These are phyloP conservation scores for Lemur catta DNA, from an alignment of 2,797 vertebrate genomes.

Conservation along the genomic window DNA sequence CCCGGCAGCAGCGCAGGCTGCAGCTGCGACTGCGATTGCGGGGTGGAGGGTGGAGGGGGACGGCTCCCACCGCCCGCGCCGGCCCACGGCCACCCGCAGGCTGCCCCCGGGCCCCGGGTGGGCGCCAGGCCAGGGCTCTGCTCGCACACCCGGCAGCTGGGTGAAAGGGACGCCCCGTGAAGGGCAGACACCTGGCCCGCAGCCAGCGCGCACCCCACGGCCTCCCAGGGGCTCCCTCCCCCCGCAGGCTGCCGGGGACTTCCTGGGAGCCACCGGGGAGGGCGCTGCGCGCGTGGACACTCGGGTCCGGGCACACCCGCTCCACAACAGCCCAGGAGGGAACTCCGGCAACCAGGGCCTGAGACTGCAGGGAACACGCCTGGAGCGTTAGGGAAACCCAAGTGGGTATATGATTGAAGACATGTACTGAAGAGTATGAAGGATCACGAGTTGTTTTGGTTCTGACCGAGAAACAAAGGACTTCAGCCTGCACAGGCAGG, in stretches of 20 bases:
- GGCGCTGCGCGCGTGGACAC: too few species aligned
- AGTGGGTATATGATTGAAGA: not conserved
- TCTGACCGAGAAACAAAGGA: not conserved
- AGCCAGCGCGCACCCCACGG: not conserved
- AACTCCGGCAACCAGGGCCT: not conserved
- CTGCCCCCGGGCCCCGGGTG: not conserved
- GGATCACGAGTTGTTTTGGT: not conserved
- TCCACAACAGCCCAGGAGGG: fast-evolving
- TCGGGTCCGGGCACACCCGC: not conserved
- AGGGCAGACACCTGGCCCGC: not conserved
- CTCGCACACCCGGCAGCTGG: not conserved
- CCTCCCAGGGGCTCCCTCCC: not conserved
- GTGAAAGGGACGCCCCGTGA: not conserved
- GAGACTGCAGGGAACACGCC: not conserved
- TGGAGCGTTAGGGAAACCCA: too few species aligned
- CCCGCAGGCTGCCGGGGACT: not conserved
- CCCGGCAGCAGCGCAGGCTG: fast-evolving
- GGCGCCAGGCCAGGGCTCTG: not conserved
- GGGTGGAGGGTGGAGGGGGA: fast-evolving
- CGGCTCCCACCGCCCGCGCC: fast-evolving
- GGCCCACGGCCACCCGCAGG: not conserved
- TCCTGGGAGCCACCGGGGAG: not conserved
- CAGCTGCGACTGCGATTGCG: too few species aligned
- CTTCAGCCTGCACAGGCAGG: not conserved
- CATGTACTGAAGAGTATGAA: not conserved